Base-by-base conservation (phyloP, 2,888 invertebrate genomes). In the Drymonia ruficornis region DNA sequence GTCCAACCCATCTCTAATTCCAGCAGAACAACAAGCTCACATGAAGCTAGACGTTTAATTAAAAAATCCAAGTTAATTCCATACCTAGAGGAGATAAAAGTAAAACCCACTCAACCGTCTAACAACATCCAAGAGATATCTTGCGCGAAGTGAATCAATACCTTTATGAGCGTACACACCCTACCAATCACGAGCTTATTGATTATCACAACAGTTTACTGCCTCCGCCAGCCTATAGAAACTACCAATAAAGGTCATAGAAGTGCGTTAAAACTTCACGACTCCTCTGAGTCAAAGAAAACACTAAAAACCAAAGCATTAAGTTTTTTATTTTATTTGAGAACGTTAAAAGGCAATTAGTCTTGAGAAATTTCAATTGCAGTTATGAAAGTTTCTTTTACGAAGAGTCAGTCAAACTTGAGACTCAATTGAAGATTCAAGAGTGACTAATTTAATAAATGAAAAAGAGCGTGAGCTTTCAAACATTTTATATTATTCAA, bases 311-410 rank as follows among this genome's bases (percentile, higher is more conserved):
- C 4, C 3, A 43, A 43, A 43, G 13, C 12, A 43, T 23, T 43
- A 43, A 19, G 19, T 19, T 18, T 11, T 12, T 5, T 5, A 43
- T 12, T 19, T 42, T 18, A 49, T 38, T 49, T 13, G 18, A 48
- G 55, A 55, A 61, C 57, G 55, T 51, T 52, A 55, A 59, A 67
- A 53, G 47, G 42, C 48, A 59, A 59, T 54, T 65, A 53, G 48
- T 45, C 51, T 43, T 43, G n/a, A 54, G 16, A 45, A 56, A 52
- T 50, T 57, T 49, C 52, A 56, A 51, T 54, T 48, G 46, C 29
- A 40, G 16, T 16, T 40, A 16, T 16, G 9, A 40, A 16, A 40
- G 40, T 40, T 15, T n/a, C 3, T n/a, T 38, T 11, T 16, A 40
- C 1, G 5, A 16, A 16, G 2, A 16, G 16, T 40, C 2, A 16